These are phyloP conservation scores for Potamilus streckersoni DNA, from an alignment of 1,140 invertebrate genomes.

Conservation along the genomic window DNA sequence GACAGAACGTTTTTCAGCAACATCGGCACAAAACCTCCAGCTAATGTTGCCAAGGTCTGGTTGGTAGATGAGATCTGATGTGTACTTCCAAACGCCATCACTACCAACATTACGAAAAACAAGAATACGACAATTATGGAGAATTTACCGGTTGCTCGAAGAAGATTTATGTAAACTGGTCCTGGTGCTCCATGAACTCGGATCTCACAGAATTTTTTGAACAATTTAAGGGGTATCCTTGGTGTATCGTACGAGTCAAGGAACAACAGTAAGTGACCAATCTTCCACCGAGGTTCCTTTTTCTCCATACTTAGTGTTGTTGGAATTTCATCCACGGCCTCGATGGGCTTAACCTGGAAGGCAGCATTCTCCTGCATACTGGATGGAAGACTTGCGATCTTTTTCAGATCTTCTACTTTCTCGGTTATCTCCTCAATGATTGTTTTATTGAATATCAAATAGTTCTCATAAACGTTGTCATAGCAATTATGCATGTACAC, in stretches of 20 bases:
- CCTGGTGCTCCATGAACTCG: constrained; percentile 62
- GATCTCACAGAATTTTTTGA: constrained; percentile 62
- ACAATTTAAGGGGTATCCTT: constrained; percentile 59
- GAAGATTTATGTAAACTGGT: constrained; percentile 61
- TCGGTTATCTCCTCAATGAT: constrained; percentile 63
- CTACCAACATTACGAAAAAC: constrained; percentile 65
- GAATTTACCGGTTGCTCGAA: constrained; percentile 63
- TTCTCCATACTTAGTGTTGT: constrained; percentile 52
- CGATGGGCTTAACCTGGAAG: constrained; percentile 55
- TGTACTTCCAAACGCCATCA: constrained; percentile 65
- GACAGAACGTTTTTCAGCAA: constrained; percentile 62
- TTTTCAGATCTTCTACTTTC: constrained; percentile 60
- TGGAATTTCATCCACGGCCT: constrained; percentile 49
- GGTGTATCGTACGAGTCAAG: constrained; percentile 64
- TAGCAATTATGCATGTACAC: constrained; percentile 67
- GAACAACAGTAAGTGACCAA: constrained; percentile 62
- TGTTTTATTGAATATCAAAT: constrained; percentile 61
- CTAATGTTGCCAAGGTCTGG: constrained; percentile 64
- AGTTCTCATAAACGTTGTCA: constrained; percentile 65
- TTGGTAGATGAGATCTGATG: constrained; percentile 63
- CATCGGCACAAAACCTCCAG: constrained; percentile 65
- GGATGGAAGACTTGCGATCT: constrained; percentile 61
- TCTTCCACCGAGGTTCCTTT: constrained; percentile 55
- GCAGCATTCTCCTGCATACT: constrained; percentile 61
- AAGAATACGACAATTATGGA: constrained; percentile 63